Evolutionary conservation across 2,888 invertebrate species (phyloP), one percentile per base, ranked within the genome.

Genomic region (Pandemis heparana): DNA sequence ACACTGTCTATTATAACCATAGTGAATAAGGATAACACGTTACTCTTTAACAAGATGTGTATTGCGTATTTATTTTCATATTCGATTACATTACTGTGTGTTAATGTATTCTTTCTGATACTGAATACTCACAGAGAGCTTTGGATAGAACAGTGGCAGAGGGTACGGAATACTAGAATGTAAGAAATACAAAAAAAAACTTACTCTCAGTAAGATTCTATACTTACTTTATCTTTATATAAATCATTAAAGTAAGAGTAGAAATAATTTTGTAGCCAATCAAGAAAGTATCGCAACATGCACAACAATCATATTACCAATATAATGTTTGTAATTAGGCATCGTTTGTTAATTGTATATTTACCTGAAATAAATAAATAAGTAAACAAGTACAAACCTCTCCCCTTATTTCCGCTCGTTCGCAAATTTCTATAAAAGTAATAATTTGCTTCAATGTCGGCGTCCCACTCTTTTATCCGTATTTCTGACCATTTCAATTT

Each of bases 381-480:
- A n/a, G 5, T n/a, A n/a, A n/a, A n/a, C n/a, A n/a, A 14, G 66
- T 61, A 78, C 92, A 88, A 81, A 96, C 96, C 95, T 96, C 95
- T 78, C 95, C 95, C 77, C 95, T 90, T 0, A 89, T 81, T 69
- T 92, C 89, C 7, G 95, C 95, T 77, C 94, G 86, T 79, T 96
- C 95, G 81, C 96, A 96, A 60, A 96, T 94, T 68, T 95, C 95
- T 67, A 97, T 95, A 84, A 97, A 97, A 80, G 95, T 92, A 53
- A 95, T 83, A 41, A 97, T 96, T 83, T 97, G 96, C 75, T 95
- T 94, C 77, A 96, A 82, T 5, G 95, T 95, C 3, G 97, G 97
- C 12, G 96, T 94, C 75, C 96, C 95, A 79, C 86, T 97, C 97
- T 78, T 95, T 94, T 4, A 97, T 91, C 18, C 95, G 92, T 16